A percentile compares a stretch with the other conserved stretches of the same genome.
Evolutionary conservation across 2,797 vertebrate species (phyloP).

Genomic region (Squalus acanthias): DNA sequence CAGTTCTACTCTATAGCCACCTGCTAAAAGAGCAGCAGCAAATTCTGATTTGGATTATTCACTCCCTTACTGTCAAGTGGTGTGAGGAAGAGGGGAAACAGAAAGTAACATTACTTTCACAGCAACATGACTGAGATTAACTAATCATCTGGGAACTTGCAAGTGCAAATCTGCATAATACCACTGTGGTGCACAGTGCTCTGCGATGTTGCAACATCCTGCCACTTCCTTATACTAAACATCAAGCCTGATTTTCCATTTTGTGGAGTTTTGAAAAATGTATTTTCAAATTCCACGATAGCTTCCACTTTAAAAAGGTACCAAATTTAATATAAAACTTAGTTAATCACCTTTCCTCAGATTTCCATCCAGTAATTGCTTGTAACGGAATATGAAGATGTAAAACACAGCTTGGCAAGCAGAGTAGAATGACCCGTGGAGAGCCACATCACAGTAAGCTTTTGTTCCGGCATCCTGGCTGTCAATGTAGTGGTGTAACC

Average conservation of each 20-base stretch:
- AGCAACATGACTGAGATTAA: not conserved
- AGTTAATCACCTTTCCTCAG: slow-evolving; percentile 74
- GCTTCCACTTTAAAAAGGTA: not conserved
- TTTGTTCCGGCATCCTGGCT: slow-evolving; percentile 73
- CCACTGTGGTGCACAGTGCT: too few species aligned
- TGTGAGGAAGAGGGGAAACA: not conserved
- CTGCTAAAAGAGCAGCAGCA: not conserved
- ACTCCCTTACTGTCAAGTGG: too few species aligned
- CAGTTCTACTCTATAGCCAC: not conserved
- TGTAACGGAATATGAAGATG: slow-evolving; percentile 79
- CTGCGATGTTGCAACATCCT: not conserved
- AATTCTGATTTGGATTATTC: not conserved
- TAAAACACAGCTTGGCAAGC: slow-evolving; percentile 89
- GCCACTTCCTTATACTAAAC: not conserved
- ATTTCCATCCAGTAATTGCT: slow-evolving; percentile 74
- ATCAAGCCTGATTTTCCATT: not conserved
- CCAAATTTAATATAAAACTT: not conserved
- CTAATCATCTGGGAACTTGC: not conserved
- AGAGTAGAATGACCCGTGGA: slow-evolving; percentile 85
- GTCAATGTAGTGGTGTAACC: slow-evolving; percentile 85
- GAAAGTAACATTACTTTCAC: not conserved
- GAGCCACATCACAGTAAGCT: slow-evolving; percentile 76
- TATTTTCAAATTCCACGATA: not conserved
- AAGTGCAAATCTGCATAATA: not conserved
- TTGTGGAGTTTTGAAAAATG: not conserved